Evolutionary conservation across 2,113 vertebrate genomes (phyloP), one percentile per base, ranked within the genome.

Genomic region (Labeo catla): DNA sequence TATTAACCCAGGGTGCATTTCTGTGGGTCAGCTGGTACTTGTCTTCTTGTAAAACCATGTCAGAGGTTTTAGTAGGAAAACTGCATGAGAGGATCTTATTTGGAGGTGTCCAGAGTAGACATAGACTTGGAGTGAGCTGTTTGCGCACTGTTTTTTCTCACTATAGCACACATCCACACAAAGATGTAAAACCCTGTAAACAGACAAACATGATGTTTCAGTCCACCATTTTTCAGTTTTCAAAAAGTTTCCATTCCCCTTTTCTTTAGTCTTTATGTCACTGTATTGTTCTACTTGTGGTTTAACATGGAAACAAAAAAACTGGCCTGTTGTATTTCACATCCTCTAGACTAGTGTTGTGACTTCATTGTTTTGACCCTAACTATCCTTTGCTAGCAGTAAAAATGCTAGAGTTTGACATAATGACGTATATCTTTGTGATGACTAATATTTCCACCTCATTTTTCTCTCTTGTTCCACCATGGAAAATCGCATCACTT

Each of bases 161-260:
- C 39, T 21, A 88, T 86, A 47, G 81, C 66, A 7, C 88, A 92
- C 74, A 93, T 87, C 93, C 93, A 94, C 73, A 94, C 11, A 84
- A 94, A 94, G 77, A 95, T 89, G n/a, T 93, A 92, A 88, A 94
- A 91, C 49, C 93, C 94, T 94, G 65, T 15, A 88, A 7, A 83
- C 80, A 84, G 63, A 88, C 21, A 91, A 45, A 39, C 23, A 19
- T 34, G 3, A 76, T 8, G 45, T 7, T 76, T 76, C 45, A 49
- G n/a, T 23, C 21, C n/a, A 76, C 4, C 39, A 45, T 21, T 10
- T 21, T 45, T 45, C 43, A 21, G 8, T 45, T 13, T 15, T 10
- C 5, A 28, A 52, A 77, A 50, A 77, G 13, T 77, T 77, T 77
- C 28, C 4, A 16, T 77, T 77, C 49, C 49, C 12, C 2, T 77